Evolutionary conservation across 2,888 invertebrate genomes (phyloP).

Genomic region (Euspilapteryx auroguttella): DNA sequence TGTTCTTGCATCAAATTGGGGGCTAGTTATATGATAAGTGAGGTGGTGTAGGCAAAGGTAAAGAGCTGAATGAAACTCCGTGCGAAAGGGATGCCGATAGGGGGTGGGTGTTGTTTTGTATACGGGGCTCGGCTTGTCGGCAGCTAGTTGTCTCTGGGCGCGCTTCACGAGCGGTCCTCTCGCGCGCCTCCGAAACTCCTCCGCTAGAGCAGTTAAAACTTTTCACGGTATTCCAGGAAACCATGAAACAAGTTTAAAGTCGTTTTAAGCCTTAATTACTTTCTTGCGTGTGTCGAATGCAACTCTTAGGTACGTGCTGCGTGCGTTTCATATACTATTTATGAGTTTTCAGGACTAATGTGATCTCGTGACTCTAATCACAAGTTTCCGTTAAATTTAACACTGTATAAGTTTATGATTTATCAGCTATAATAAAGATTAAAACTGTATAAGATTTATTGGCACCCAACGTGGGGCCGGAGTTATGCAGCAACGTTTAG

Average conservation of each 20-base stretch:
- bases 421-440: slow-evolving; percentile 6
- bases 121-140: slow-evolving; percentile 25
- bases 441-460: slow-evolving; percentile 6
- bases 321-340: slow-evolving; percentile 25
- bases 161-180: slow-evolving; percentile 19
- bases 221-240: slow-evolving; percentile 45
- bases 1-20: slow-evolving; percentile 5
- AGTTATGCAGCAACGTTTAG: too few relatives aligned
- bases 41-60: too few relatives aligned
- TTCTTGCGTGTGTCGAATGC: slow-evolving; percentile 43
- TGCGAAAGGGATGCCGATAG: slow-evolving; percentile 1
- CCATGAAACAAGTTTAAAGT: slow-evolving; percentile 24
- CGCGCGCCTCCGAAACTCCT: slow-evolving; percentile 12
- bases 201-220: slow-evolving; percentile 27
- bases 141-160: slow-evolving; percentile 31
- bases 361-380: slow-evolving; percentile 1
- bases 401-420: slow-evolving; percentile 7
- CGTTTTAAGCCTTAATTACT: slow-evolving; percentile 26
- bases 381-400: slow-evolving; percentile 1
- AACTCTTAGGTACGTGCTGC: slow-evolving; percentile 23
- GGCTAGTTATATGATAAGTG: too few relatives aligned
- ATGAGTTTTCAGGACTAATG: slow-evolving; percentile 1
- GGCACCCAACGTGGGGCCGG: slow-evolving; percentile 22
- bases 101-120: slow-evolving; percentile 16
- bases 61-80: too few relatives aligned